phyloP scores from a whole-genome alignment of 2,113 vertebrate species.

The Grammomys dolichurus region DNA sequence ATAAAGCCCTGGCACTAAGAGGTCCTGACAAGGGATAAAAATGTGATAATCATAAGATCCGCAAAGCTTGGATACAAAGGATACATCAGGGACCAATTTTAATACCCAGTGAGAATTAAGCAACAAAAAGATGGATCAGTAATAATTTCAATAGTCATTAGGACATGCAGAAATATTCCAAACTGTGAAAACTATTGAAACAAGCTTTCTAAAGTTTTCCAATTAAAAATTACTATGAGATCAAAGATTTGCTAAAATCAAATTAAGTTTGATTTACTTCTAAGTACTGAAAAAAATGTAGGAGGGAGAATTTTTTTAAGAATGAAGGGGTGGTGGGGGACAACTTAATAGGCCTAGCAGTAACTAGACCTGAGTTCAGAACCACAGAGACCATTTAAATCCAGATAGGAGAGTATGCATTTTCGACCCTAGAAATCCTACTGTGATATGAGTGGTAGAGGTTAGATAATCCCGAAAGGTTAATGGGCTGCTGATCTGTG shows the following conservation, averaged over 20 bases:
- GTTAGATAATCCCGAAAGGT: too few relatives aligned
- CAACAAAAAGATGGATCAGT: not conserved
- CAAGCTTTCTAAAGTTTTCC: not conserved
- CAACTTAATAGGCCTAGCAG: not conserved
- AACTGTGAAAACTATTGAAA: not conserved
- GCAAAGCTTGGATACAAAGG: not conserved
- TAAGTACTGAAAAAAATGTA: not conserved
- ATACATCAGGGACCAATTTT: fast-evolving
- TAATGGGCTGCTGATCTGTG: too few relatives aligned
- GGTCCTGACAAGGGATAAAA: not conserved
- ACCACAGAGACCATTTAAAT: not conserved
- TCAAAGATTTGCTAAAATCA: not conserved
- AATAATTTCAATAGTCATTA: not conserved
- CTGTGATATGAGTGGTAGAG: too few relatives aligned
- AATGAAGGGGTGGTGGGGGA: too few relatives aligned
- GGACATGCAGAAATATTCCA: not conserved
- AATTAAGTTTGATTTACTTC: not conserved
- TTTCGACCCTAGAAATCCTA: too few relatives aligned
- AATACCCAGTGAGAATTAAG: not conserved
- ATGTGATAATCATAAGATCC: not conserved
- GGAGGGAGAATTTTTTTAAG: fast-evolving
- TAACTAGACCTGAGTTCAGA: not conserved
- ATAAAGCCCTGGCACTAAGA: not conserved
- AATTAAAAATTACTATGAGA: not conserved
- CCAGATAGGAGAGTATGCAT: not conserved